Conservation (phyloP, 2,797 vertebrate genomes). For the Euthynnus affinis region DNA sequence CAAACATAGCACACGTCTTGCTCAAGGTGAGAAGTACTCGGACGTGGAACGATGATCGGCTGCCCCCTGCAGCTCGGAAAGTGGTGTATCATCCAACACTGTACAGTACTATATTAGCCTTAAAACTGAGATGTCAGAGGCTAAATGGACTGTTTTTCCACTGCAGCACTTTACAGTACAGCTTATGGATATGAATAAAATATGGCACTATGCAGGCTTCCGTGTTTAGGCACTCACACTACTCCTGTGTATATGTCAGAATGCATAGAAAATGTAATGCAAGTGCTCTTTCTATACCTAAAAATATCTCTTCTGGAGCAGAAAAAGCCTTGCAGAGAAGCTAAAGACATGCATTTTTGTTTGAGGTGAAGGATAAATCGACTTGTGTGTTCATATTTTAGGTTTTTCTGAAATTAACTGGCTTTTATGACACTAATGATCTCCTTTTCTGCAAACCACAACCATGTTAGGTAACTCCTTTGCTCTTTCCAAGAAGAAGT, state of each 20-base stretch:
- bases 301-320: background rate
- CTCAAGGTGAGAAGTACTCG: slow-evolving; percentile 27
- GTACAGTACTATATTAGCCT: background rate
- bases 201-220: background rate
- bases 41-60: slow-evolving; percentile 24
- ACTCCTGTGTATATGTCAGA: background rate
- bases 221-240: background rate
- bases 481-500: too few species aligned
- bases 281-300: background rate
- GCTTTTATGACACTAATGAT: background rate
- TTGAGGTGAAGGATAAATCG: slow-evolving; percentile 3
- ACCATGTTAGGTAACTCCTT: background rate
- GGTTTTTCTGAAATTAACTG: background rate
- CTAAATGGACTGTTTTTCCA: background rate
- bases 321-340: background rate
- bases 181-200: slow-evolving; percentile 41
- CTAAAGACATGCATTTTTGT: background rate
- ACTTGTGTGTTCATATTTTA: slow-evolving; percentile 1
- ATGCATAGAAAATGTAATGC: background rate
- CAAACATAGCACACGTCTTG: slow-evolving; percentile 1
- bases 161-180: background rate
- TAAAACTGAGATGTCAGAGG: slow-evolving; percentile 1
- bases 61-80: slow-evolving; percentile 61
- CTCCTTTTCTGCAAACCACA: background rate
- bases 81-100: background rate